Evolutionary conservation across 2,888 invertebrate genomes (phyloP).

Genomic region (Amorpha juglandis): DNA sequence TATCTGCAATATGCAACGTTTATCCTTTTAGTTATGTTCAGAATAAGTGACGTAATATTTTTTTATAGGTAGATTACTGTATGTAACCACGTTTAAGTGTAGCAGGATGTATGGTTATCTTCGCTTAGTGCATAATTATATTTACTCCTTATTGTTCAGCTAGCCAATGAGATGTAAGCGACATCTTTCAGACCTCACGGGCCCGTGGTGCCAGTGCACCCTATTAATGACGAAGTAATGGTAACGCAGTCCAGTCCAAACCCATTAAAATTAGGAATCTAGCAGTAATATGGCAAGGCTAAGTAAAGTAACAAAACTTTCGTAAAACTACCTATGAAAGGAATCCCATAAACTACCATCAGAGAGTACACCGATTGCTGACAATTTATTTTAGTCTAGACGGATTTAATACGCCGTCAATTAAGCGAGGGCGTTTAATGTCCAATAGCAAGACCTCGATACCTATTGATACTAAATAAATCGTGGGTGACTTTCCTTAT

Average conservation of each 20-base stretch:
- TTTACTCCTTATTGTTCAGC: background rate
- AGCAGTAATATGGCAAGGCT: too few species aligned
- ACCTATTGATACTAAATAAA: background rate
- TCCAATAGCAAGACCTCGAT: background rate
- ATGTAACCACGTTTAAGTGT: too few species aligned
- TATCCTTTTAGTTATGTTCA: conserved; percentile 2
- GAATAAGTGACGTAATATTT: background rate
- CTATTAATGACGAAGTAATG: too few species aligned
- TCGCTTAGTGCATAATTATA: background rate
- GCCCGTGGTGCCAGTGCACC: too few species aligned
- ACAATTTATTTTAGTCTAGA: background rate
- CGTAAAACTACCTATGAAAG: too few species aligned
- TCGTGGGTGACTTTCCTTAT: background rate
- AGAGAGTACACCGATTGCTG: background rate
- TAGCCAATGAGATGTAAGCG: too few species aligned
- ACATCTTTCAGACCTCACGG: too few species aligned
- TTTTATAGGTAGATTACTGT: background rate
- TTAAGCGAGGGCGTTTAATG: background rate
- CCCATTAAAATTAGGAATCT: too few species aligned
- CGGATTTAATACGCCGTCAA: background rate
- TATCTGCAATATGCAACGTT: conserved; percentile 4
- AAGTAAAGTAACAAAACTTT: too few species aligned
- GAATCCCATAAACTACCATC: background rate
- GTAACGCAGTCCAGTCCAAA: too few species aligned
- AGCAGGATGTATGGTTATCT: too few species aligned